phyloP scores from a whole-genome alignment of 2,888 invertebrate genomes.

The Ophion slaviceki region DNA sequence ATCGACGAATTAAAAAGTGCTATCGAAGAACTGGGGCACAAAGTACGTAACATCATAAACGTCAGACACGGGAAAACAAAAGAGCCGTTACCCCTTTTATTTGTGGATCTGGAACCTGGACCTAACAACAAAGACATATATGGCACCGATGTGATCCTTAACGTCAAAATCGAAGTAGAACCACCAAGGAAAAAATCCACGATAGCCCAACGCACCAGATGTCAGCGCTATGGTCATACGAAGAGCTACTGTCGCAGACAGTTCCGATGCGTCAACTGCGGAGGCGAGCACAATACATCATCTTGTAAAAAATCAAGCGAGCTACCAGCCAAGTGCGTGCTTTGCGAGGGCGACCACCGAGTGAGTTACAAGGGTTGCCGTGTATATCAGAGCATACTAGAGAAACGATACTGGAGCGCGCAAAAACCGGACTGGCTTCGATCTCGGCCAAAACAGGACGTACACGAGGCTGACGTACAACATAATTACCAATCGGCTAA shows the following conservation, averaged over 20 bases:
- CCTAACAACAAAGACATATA: slow-evolving; percentile 70
- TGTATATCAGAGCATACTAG: slow-evolving; percentile 8
- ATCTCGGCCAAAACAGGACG: slow-evolving; percentile 1
- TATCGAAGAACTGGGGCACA: slow-evolving; percentile 56
- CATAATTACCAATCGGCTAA: not conserved
- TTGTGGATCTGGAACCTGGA: slow-evolving; percentile 68
- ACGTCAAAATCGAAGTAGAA: slow-evolving; percentile 78
- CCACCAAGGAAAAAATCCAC: slow-evolving; percentile 77
- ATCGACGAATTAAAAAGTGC: slow-evolving; percentile 57
- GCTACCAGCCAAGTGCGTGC: slow-evolving; percentile 18
- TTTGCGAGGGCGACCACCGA: slow-evolving; percentile 9
- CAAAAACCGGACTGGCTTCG: slow-evolving; percentile 21
- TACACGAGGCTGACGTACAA: not conserved
- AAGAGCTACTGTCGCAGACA: slow-evolving; percentile 82
- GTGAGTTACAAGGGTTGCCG: slow-evolving; percentile 24
- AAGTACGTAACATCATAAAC: slow-evolving; percentile 63
- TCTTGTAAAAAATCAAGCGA: slow-evolving; percentile 29
- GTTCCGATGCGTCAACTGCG: slow-evolving; percentile 83
- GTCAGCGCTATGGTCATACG: slow-evolving; percentile 84
- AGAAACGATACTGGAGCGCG: slow-evolving; percentile 1
- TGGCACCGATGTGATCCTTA: slow-evolving; percentile 58
- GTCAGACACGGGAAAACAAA: slow-evolving; percentile 57
- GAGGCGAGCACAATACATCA: slow-evolving; percentile 79
- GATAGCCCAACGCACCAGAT: slow-evolving; percentile 81
- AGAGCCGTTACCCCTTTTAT: slow-evolving; percentile 68